Base-by-base conservation (phyloP, 2,113 vertebrate genomes). In the Grus americana region DNA sequence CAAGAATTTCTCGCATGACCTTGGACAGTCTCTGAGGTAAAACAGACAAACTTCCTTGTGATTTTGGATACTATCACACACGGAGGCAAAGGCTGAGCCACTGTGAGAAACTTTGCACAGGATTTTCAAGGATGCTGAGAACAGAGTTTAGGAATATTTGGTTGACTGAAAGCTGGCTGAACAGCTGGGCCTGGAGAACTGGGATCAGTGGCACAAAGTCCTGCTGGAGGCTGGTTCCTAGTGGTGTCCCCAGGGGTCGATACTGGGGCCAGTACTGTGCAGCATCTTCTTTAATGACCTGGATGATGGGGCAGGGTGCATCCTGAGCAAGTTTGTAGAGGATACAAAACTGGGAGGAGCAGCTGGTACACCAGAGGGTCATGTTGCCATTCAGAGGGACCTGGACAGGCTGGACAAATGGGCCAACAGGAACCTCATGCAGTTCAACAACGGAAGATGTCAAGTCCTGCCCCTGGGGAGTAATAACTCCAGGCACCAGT, bases 171-270 rank as follows among this genome's bases (percentile, higher is more conserved):
- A 84, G 38, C 3, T 81, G 54, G 34, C 9, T 14, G 42, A 71
- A 74, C 11, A 9, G 24, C 42, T 47, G 52, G n/a, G 32, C 38
- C 6, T 8, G 55, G 42, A 46, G 30, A 7, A 11, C 65, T 79
- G 29, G 30, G 54, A 65, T 73, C 54, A 61, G 30, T 12, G 6
- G 12, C 52, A 58, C 16, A 20, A 87, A 70, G 24, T 22, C 36
- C 15, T 15, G 20, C 54, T 79, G 26, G 14, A 32, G 54, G 29
- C 14, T 59, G 24, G 47, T 46, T 32, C 38, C 24, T 62, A 54
- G 21, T 23, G 21, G 6, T 59, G 21, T 50, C 15, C n/a, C 21
- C 46, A 52, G 26, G 11, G 21, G 32, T 34, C 0, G 0, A 62
- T 27, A 40, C 18, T 36, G 34, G 23, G 18, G 9, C 52, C 18